Evolutionary conservation across 2,797 vertebrate species (phyloP).

Genomic region (Helarctos malayanus): DNA sequence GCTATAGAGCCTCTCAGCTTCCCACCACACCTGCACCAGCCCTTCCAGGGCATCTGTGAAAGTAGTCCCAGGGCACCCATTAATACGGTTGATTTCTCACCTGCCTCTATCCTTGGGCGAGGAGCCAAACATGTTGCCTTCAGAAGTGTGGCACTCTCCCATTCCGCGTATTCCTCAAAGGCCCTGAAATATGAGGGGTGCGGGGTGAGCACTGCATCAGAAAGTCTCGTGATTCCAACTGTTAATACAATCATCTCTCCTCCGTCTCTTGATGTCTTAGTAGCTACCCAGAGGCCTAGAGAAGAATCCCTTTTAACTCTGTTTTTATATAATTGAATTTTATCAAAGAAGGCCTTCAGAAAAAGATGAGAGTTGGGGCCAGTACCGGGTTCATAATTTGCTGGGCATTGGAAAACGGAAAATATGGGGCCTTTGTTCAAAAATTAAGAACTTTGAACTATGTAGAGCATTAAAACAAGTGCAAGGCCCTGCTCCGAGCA

Average conservation of each 20-base stretch:
- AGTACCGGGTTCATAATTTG: neutral
- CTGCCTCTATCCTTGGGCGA: neutral
- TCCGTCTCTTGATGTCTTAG: neutral
- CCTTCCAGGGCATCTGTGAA: neutral
- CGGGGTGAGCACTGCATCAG: neutral
- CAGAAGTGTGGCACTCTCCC: neutral
- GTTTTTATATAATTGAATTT: neutral
- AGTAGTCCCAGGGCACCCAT: neutral
- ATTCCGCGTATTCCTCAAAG: neutral
- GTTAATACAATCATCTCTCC: neutral
- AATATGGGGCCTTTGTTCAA: neutral
- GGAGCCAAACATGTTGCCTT: neutral
- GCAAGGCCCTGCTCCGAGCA: neutral
- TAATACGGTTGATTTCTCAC: neutral
- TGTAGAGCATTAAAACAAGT: neutral
- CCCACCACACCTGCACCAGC: too few species aligned
- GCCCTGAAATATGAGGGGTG: neutral
- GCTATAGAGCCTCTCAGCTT: neutral
- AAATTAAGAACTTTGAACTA: neutral
- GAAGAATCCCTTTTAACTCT: neutral
- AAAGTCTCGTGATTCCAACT: neutral
- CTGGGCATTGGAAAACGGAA: neutral
- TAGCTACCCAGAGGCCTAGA: neutral
- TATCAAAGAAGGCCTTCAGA: neutral
- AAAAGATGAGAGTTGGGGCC: neutral